Conservation (phyloP, 2,888 invertebrate species). For the Penaeus monodon region DNA sequence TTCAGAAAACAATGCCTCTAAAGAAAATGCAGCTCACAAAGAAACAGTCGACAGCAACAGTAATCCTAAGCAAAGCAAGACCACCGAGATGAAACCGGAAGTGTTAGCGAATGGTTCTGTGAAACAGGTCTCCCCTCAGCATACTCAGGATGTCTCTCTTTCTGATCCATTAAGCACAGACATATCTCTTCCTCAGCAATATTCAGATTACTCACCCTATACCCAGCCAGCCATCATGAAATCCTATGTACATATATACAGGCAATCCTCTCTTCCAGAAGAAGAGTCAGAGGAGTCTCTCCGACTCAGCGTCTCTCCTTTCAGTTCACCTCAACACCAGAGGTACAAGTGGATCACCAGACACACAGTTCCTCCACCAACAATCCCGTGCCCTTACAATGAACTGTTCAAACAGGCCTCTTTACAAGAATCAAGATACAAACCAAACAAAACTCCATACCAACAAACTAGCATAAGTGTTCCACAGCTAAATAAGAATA, state of each 20-base stretch:
- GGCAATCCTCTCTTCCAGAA: slow-evolving; percentile 49
- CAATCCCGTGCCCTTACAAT: slow-evolving; percentile 41
- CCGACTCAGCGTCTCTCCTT: neutral
- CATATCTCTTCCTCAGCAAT: no score
- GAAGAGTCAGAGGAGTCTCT: slow-evolving; percentile 29
- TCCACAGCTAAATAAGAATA: neutral
- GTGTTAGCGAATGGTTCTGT: no score
- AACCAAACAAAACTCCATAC: neutral
- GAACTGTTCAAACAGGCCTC: slow-evolving; percentile 45
- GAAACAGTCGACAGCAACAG: no score
- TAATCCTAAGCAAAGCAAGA: no score
- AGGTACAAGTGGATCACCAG: slow-evolving; percentile 45
- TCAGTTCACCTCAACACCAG: slow-evolving; percentile 33
- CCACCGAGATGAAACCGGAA: no score
- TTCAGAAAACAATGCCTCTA: slow-evolving; percentile 1
- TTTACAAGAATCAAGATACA: slow-evolving; percentile 44
- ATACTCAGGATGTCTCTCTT: no score
- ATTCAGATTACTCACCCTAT: slow-evolving; percentile 10
- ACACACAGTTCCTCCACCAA: slow-evolving; percentile 19
- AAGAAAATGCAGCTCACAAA: neutral
- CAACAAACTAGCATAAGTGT: neutral
- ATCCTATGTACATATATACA: slow-evolving; percentile 46
- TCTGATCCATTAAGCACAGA: no score
- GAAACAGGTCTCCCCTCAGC: no score
- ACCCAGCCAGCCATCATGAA: slow-evolving; percentile 38